These are phyloP conservation scores for Sinocyclocheilus grahami DNA, from an alignment of 2,113 vertebrate species.

Conservation along the genomic window DNA sequence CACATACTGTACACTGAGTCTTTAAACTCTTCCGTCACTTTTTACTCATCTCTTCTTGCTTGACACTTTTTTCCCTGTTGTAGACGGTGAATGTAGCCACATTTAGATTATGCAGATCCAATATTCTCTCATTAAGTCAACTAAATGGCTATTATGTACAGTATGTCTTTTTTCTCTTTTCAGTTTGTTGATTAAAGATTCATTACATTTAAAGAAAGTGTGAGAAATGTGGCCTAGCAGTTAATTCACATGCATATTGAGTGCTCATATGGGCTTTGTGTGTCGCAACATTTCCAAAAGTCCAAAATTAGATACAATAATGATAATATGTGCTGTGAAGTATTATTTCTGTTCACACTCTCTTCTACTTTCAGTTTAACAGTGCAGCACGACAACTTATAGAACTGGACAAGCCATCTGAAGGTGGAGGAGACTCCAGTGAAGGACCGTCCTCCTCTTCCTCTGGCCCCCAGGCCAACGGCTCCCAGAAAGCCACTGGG, in stretches of 20 bases:
- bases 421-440: constrained; percentile 77
- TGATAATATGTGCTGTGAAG: neutral
- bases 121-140: neutral
- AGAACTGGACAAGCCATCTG: constrained; percentile 90
- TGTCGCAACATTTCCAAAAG: neutral
- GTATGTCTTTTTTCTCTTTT: neutral
- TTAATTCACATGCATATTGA: neutral
- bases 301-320: neutral
- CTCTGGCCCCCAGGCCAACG: constrained; percentile 79
- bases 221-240: neutral
- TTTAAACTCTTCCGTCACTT: constrained; percentile 46
- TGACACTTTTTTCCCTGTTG: neutral
- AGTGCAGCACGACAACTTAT: constrained; percentile 93
- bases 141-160: neutral
- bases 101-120: neutral
- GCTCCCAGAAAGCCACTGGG: constrained; percentile 81
- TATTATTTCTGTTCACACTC: neutral
- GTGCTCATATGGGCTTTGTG: neutral
- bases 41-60: constrained; percentile 43
- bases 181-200: neutral
- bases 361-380: constrained; percentile 84
- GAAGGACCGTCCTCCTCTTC: constrained; percentile 80
- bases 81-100: neutral
- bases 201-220: neutral
- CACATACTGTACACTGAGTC: neutral